Conservation (phyloP, 2,113 vertebrate species). For the Cyphomyrus plagiostoma region DNA sequence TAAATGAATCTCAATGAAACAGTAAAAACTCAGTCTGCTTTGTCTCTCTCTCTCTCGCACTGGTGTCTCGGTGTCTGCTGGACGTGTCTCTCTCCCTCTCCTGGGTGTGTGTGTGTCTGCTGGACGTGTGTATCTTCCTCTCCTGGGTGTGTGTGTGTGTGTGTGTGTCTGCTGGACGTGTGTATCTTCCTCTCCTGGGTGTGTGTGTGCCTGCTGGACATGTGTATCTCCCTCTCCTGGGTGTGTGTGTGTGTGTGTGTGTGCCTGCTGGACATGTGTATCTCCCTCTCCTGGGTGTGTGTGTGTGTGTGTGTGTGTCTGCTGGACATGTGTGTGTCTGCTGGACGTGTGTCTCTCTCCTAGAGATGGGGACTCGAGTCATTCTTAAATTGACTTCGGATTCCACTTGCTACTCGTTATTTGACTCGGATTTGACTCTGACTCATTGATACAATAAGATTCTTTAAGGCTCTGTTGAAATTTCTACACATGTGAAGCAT, state of each 20-base stretch:
- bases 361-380: background rate
- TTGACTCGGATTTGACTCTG: no score
- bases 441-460: no score
- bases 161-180: no score
- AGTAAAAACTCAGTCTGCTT: background rate
- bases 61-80: background rate
- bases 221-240: background rate
- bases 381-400: no score
- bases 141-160: background rate
- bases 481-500: no score
- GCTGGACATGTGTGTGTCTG: background rate
- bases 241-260: background rate
- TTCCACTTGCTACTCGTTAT: no score
- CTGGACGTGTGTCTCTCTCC: background rate
- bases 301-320: background rate
- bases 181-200: background rate
- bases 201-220: background rate
- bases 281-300: background rate
- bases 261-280: background rate
- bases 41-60: background rate
- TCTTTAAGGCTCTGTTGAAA: no score
- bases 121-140: background rate
- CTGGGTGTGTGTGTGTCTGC: background rate
- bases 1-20: constrained; percentile 42
- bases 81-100: background rate